A percentile compares a stretch with the other conserved stretches of the same genome.
Conservation (phyloP, 2,888 invertebrate genomes). For the Euspilapteryx auroguttella region DNA sequence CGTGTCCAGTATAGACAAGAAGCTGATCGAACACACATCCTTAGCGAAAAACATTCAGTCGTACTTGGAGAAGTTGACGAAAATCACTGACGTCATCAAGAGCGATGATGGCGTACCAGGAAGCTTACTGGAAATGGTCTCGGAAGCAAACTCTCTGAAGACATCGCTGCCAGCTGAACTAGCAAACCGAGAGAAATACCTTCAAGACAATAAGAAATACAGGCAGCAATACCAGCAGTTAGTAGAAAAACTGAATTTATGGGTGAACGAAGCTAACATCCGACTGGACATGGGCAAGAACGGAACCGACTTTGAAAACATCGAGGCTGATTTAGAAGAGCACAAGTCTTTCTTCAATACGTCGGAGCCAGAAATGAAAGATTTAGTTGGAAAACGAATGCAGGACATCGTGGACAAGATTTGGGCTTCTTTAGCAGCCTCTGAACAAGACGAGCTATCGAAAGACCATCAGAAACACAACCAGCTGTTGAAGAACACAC, state of each 20-base stretch:
- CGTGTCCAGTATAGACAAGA: conserved; percentile 76
- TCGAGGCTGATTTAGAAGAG: conserved; percentile 80
- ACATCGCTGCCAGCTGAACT: conserved; percentile 79
- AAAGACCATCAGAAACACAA: conserved; percentile 81
- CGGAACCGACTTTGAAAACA: conserved; percentile 87
- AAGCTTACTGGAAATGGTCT: conserved; percentile 79
- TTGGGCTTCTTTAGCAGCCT: conserved; percentile 79
- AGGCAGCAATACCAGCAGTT: conserved; percentile 76
- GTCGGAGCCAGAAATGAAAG: conserved; percentile 75
- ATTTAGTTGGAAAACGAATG: conserved; percentile 78
- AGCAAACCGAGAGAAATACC: conserved; percentile 77
- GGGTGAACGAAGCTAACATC: conserved; percentile 83
- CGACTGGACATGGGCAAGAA: conserved; percentile 77
- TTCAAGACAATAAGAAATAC: conserved; percentile 75
- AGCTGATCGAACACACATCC: conserved; percentile 74
- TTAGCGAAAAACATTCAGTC: conserved; percentile 70
- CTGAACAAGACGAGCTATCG: conserved; percentile 82
- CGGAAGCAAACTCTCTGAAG: conserved; percentile 78
- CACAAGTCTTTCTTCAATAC: conserved; percentile 82
- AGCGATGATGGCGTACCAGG: conserved; percentile 80
- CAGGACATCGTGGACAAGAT: conserved; percentile 85
- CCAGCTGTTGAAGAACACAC: conserved; percentile 77
- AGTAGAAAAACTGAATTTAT: conserved; percentile 76
- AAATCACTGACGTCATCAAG: conserved; percentile 70
- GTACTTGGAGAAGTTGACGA: conserved; percentile 69